Conservation (phyloP, 1,140 invertebrate genomes). For the Triops cancriformis region DNA sequence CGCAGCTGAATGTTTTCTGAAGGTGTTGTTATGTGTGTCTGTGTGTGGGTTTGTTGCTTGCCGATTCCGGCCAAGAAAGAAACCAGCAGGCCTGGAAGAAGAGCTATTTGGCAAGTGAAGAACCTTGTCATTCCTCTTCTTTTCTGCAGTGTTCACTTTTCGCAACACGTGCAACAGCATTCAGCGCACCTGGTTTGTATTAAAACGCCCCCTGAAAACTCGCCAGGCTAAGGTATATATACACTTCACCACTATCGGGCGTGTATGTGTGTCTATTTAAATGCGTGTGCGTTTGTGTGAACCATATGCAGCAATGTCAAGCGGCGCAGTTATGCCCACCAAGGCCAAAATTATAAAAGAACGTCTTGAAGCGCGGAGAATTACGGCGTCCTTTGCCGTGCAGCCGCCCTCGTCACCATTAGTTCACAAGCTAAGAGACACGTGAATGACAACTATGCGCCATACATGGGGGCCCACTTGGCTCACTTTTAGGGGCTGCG, state of each 20-base stretch:
- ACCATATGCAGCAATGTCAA: slow-evolving; percentile 1
- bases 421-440: slow-evolving; percentile 5
- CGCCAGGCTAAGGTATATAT: neutral
- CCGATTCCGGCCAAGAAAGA: neutral
- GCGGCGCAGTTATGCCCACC: neutral
- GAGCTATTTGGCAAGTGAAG: slow-evolving; percentile 1
- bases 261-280: too few species aligned
- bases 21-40: neutral
- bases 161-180: slow-evolving; percentile 4
- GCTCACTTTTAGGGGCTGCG: neutral
- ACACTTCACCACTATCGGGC: neutral
- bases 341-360: neutral
- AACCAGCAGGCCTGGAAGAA: neutral
- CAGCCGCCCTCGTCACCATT: slow-evolving; percentile 2
- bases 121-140: neutral
- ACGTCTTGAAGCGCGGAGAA: neutral
- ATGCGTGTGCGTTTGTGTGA: neutral
- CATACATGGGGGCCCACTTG: neutral
- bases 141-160: neutral
- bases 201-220: neutral
- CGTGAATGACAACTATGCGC: neutral
- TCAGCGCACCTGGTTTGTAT: neutral
- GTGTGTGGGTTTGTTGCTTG: neutral
- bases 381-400: neutral
- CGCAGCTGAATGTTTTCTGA: neutral